Conservation (phyloP, 2,113 vertebrate genomes). For the Regulus satrapa region DNA sequence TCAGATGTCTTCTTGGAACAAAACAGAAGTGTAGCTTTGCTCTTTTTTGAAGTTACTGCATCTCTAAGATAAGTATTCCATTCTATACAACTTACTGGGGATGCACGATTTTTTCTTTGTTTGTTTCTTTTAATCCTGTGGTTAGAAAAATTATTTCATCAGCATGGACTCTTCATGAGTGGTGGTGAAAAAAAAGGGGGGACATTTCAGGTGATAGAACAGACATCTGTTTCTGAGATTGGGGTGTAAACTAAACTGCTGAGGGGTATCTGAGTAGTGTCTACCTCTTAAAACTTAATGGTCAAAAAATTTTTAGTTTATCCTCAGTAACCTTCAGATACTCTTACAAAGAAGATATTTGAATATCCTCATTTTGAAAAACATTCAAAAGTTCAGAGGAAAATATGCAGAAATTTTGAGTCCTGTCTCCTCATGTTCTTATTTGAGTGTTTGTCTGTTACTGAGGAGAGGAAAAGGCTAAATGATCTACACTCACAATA, state of each 20-base stretch:
- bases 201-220: neutral
- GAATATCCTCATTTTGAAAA: neutral
- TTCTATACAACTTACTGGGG: neutral
- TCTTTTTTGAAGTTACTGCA: neutral
- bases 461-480: neutral
- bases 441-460: neutral
- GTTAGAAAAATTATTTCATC: neutral
- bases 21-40: neutral
- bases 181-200: neutral
- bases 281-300: neutral
- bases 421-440: neutral
- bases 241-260: neutral
- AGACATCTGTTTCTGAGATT: neutral
- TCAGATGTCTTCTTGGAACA: neutral
- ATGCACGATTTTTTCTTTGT: fast-evolving
- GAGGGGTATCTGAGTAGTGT: neutral
- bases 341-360: neutral
- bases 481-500: neutral
- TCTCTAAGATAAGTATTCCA: neutral
- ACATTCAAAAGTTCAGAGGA: neutral
- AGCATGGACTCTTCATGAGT: neutral
- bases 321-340: neutral
- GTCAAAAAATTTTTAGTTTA: neutral
- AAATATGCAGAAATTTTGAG: neutral
- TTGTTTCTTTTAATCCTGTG: neutral